Evolutionary conservation across 2,797 vertebrate genomes (phyloP).

Genomic region (Crocidura indochinensis): DNA sequence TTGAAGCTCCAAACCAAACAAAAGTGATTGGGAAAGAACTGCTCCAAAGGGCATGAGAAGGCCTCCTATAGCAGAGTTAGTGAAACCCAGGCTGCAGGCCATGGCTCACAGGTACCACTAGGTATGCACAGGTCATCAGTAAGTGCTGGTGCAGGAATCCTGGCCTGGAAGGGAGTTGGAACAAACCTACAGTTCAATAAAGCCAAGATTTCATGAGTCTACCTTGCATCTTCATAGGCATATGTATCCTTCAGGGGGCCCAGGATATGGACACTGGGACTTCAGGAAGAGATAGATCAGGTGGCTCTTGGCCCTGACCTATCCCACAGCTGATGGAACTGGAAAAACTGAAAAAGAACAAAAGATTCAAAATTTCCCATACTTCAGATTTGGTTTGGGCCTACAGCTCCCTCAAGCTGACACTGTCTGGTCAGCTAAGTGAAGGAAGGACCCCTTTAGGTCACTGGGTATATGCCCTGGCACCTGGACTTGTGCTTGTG

Average conservation of each 20-base stretch:
- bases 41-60: background rate
- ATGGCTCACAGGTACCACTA: background rate
- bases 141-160: background rate
- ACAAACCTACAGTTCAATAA: background rate
- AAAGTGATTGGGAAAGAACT: too few relatives aligned
- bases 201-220: background rate
- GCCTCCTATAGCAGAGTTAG: background rate
- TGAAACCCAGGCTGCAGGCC: background rate
- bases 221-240: background rate
- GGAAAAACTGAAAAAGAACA: conserved; percentile 36
- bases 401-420: background rate
- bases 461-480: too few relatives aligned
- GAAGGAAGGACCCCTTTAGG: background rate
- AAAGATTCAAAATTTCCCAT: background rate
- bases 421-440: background rate
- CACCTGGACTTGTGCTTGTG: background rate
- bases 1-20: too few relatives aligned
- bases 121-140: background rate
- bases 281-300: background rate
- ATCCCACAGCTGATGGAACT: background rate
- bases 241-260: background rate
- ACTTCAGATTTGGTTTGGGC: background rate
- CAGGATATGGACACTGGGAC: background rate
- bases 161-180: background rate
- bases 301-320: background rate